Percentiles rank a stretch among this genome's conserved stretches.
These are phyloP conservation scores for Guaruba guarouba DNA, from an alignment of 2,113 vertebrate genomes.

Conservation along the genomic window DNA sequence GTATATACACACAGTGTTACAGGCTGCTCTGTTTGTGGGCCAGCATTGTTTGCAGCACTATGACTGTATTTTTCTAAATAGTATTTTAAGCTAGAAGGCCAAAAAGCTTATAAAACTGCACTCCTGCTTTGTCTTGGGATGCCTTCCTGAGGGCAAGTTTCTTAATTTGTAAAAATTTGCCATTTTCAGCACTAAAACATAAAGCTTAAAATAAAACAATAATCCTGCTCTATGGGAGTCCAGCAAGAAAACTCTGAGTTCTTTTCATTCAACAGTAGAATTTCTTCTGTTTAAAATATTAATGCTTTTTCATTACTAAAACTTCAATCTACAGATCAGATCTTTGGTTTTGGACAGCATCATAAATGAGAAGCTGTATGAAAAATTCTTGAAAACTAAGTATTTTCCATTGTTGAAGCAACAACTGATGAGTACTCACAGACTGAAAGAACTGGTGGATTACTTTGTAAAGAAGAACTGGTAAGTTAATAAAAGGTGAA, in stretches of 20 bases:
- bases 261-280: not conserved
- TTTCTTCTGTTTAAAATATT: not conserved
- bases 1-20: not conserved
- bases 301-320: not conserved
- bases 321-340: conserved; percentile 74
- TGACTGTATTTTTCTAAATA: not conserved
- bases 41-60: not conserved
- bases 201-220: not conserved
- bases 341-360: conserved; percentile 80
- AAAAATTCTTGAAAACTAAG: conserved; percentile 80
- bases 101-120: not conserved
- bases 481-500: conserved; percentile 63
- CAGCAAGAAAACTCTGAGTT: not conserved
- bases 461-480: conserved; percentile 79
- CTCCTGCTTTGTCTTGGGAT: not conserved
- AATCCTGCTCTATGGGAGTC: not conserved
- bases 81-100: not conserved
- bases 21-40: not conserved
- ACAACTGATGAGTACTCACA: conserved; percentile 70
- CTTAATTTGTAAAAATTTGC: not conserved
- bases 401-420: conserved; percentile 81
- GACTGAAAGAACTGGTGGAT: conserved; percentile 79
- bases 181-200: not conserved
- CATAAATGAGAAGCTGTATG: conserved; percentile 75
- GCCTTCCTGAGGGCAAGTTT: not conserved